A percentile compares a stretch with the other conserved stretches of the same genome.
Evolutionary conservation across 2,888 invertebrate genomes (phyloP).

Genomic region (Phyllotreta cruciferae): DNA sequence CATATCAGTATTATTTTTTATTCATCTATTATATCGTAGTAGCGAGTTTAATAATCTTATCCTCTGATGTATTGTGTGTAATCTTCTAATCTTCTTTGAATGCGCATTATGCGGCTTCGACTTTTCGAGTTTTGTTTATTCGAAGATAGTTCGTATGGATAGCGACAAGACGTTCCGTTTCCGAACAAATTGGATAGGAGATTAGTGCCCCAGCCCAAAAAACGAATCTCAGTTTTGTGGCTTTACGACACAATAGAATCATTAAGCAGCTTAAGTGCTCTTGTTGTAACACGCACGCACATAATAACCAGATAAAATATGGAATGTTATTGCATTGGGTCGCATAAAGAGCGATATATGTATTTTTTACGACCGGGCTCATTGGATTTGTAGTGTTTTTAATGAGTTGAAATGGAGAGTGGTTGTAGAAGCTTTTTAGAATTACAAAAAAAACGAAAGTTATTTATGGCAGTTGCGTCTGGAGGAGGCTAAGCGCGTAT

Average conservation of each 20-base stretch:
- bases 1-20: no score
- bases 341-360: slow-evolving; percentile 11
- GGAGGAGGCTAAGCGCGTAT: no score
- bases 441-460: no score
- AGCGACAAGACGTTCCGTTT: slow-evolving; percentile 15
- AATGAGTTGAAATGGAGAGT: background rate
- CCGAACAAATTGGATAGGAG: slow-evolving; percentile 23
- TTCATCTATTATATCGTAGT: no score
- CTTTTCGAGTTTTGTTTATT: background rate
- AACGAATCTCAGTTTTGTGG: slow-evolving; percentile 23
- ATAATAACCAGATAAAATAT: slow-evolving; percentile 9
- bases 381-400: slow-evolving; percentile 2
- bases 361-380: slow-evolving; percentile 14
- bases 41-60: no score
- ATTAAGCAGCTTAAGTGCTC: slow-evolving; percentile 26
- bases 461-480: no score
- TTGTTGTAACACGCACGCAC: slow-evolving; percentile 17
- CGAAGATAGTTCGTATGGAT: slow-evolving; percentile 8
- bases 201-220: slow-evolving; percentile 16
- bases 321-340: slow-evolving; percentile 10
- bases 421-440: background rate
- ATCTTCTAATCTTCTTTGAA: no score
- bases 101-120: no score
- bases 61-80: no score
- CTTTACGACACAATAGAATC: slow-evolving; percentile 26